These are phyloP conservation scores for Phyllopteryx taeniolatus DNA, from an alignment of 2,113 vertebrate species.

Conservation along the genomic window DNA sequence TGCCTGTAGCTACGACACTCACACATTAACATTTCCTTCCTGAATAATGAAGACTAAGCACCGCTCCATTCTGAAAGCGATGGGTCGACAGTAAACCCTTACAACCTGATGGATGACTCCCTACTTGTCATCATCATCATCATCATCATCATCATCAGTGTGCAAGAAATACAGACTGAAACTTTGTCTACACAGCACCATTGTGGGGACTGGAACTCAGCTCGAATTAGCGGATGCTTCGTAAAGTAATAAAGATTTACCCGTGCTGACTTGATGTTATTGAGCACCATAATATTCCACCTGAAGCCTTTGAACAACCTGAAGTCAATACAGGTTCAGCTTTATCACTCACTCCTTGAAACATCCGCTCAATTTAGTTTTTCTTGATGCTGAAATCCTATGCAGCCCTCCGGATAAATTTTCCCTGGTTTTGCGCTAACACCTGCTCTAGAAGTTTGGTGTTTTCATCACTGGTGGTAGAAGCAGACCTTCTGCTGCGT, in stretches of 20 bases:
- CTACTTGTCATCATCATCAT: not conserved
- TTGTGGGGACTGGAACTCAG: too few relatives aligned
- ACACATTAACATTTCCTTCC: not conserved
- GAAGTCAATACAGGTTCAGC: too few relatives aligned
- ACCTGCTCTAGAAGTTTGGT: not conserved
- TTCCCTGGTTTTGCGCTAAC: not conserved
- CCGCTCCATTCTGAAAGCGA: slow-evolving; percentile 35
- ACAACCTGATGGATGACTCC: slow-evolving; percentile 21
- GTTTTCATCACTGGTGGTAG: not conserved
- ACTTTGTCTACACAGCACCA: too few relatives aligned
- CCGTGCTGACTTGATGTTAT: not conserved
- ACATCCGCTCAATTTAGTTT: too few relatives aligned
- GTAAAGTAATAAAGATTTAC: too few relatives aligned
- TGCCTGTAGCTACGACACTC: too few relatives aligned
- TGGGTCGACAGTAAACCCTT: slow-evolving; percentile 30
- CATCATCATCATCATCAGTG: not conserved
- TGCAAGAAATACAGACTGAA: too few relatives aligned
- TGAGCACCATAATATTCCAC: not conserved
- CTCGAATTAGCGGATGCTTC: too few relatives aligned
- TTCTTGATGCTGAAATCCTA: too few relatives aligned
- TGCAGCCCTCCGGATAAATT: not conserved
- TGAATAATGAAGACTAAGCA: slow-evolving; percentile 33
- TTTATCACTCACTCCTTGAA: too few relatives aligned
- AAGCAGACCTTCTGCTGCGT: too few relatives aligned
- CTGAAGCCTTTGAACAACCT: too few relatives aligned